phyloP scores from a whole-genome alignment of 1,140 invertebrate species.

The Cecropterus lyciades region DNA sequence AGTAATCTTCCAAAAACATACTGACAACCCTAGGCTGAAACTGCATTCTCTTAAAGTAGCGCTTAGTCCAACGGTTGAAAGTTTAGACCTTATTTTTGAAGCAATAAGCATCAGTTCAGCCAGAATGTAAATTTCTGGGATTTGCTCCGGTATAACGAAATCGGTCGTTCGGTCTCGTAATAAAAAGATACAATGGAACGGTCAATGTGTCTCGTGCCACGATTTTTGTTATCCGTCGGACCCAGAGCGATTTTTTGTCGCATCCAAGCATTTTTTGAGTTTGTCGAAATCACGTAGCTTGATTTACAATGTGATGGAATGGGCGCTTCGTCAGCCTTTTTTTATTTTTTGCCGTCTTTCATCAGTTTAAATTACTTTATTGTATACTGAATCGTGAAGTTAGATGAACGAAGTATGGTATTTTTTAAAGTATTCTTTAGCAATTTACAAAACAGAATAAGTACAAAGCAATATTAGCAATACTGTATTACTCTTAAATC shows the following conservation, averaged over 20 bases:
- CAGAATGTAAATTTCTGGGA: conserved; percentile 37
- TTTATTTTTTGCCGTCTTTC: conserved; percentile 25
- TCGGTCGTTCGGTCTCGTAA: conserved; percentile 54
- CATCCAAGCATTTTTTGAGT: conserved; percentile 52
- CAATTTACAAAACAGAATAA: too few relatives aligned
- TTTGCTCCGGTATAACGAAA: conserved; percentile 68
- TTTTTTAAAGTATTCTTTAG: not conserved
- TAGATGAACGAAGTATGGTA: not conserved
- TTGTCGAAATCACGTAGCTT: conserved; percentile 57
- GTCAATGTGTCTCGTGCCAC: conserved; percentile 76
- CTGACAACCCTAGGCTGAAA: not conserved
- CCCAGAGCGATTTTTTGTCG: conserved; percentile 53
- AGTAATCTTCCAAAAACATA: too few relatives aligned
- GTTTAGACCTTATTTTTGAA: not conserved
- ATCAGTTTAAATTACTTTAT: conserved; percentile 19
- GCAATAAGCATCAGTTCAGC: conserved; percentile 37
- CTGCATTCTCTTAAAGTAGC: conserved; percentile 13
- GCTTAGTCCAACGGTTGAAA: not conserved
- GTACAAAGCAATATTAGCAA: too few relatives aligned
- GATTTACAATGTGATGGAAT: conserved; percentile 43
- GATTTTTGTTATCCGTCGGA: conserved; percentile 56
- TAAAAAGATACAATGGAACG: conserved; percentile 67
- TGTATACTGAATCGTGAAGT: conserved; percentile 3
- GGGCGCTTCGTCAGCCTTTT: conserved; percentile 25
- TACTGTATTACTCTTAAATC: too few relatives aligned